A percentile compares a stretch with the other conserved stretches of the same genome.
phyloP scores from a whole-genome alignment of 2,888 invertebrate genomes.

The Spilarctia lutea region DNA sequence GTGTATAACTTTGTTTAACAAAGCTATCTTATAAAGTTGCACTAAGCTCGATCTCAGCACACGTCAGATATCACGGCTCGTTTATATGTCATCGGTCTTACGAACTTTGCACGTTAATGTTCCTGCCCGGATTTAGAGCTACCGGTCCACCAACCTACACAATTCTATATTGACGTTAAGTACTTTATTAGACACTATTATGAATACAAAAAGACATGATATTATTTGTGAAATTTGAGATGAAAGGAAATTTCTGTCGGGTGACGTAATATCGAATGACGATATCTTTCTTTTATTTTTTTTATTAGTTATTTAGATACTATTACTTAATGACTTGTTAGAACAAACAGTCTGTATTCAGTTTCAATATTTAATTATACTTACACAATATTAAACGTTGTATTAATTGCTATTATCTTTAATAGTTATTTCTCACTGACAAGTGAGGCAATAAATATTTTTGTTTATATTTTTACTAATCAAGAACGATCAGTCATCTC shows the following conservation, averaged over 20 bases:
- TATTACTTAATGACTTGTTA: neutral
- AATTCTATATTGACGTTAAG: neutral
- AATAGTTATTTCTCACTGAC: neutral
- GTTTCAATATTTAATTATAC: too few species aligned
- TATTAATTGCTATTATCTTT: neutral
- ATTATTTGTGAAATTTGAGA: neutral
- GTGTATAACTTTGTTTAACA: constrained; percentile 11
- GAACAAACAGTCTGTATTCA: neutral
- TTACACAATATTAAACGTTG: too few species aligned
- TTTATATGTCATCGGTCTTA: constrained; percentile 22
- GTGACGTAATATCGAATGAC: neutral
- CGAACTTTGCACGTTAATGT: constrained; percentile 45
- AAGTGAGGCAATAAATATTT: too few species aligned
- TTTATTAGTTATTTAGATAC: neutral
- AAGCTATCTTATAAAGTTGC: constrained; percentile 18
- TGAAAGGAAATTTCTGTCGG: neutral
- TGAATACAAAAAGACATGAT: neutral
- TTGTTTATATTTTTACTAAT: too few species aligned
- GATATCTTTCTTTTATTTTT: neutral
- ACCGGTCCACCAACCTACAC: constrained; percentile 33
- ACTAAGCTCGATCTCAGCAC: constrained; percentile 26
- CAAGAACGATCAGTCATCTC: too few species aligned
- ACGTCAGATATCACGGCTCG: constrained; percentile 20
- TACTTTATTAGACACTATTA: neutral
- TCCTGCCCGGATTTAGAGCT: constrained; percentile 46